A percentile compares a stretch with the other conserved stretches of the same genome.
Evolutionary conservation across 2,797 vertebrate species (phyloP).

Genomic region (Schizothorax lantsangensis): DNA sequence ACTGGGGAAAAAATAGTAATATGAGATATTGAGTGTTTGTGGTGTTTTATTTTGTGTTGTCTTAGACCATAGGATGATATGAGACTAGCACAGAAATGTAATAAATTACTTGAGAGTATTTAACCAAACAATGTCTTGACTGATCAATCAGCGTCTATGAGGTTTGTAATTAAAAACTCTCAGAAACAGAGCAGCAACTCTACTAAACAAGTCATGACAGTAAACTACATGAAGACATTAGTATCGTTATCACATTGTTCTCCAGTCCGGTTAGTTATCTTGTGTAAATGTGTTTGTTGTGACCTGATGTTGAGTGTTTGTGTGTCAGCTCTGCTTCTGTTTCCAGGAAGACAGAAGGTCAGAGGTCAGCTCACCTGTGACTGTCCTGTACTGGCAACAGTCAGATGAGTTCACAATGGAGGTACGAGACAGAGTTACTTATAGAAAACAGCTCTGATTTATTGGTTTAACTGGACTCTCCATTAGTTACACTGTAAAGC

Average conservation of each 20-base stretch:
- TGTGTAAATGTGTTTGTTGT: neutral
- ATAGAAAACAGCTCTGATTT: neutral
- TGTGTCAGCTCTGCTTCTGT: neutral
- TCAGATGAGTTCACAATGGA: neutral
- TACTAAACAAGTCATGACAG: neutral
- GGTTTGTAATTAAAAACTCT: no score
- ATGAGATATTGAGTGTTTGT: neutral
- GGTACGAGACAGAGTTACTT: neutral
- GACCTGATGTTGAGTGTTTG: neutral
- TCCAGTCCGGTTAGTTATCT: neutral
- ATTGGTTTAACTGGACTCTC: neutral
- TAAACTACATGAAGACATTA: neutral
- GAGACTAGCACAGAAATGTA: neutral
- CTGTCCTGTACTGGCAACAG: neutral
- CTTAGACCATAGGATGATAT: neutral
- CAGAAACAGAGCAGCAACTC: neutral
- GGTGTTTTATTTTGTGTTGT: neutral
- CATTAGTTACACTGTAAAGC: neutral
- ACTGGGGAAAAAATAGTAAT: neutral
- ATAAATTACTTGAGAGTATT: neutral
- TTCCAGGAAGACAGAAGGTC: conserved; percentile 21
- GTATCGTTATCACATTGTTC: neutral
- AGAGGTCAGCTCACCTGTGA: neutral
- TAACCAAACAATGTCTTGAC: neutral
- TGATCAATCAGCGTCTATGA: neutral